Conservation (phyloP, 2,797 vertebrate species). For the Morus bassanus region DNA sequence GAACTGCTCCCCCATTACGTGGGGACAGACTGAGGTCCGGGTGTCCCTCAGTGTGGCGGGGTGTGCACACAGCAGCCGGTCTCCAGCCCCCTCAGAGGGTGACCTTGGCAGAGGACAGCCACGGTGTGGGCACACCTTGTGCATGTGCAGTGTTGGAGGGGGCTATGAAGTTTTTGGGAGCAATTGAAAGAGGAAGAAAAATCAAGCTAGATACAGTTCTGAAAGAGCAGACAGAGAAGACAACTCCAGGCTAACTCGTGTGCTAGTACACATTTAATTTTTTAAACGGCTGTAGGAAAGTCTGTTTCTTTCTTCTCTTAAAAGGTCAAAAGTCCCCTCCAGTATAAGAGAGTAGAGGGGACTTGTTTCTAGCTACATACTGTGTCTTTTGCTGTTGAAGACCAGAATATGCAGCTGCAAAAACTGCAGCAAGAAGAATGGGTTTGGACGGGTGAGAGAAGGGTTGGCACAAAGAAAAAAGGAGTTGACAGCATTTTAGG, state of each 20-base stretch:
- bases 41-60: background rate
- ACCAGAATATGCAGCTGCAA: background rate
- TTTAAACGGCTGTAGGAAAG: background rate
- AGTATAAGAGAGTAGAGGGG: background rate
- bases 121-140: fast-evolving
- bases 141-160: fast-evolving
- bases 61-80: background rate
- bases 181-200: background rate
- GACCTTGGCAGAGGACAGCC: background rate
- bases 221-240: background rate
- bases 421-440: background rate
- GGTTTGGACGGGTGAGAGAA: background rate
- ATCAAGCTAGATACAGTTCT: background rate
- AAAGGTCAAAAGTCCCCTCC: background rate
- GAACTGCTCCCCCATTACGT: fast-evolving
- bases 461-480: background rate
- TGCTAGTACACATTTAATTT: background rate
- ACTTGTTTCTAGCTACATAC: background rate
- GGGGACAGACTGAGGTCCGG: background rate
- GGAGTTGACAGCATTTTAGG: background rate
- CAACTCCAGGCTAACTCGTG: background rate
- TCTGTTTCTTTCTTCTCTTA: background rate
- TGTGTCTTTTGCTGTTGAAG: background rate
- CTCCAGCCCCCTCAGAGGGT: background rate
- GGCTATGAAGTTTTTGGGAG: background rate